phyloP scores from a whole-genome alignment of 2,113 vertebrate genomes.

The Ranitomeya variabilis region DNA sequence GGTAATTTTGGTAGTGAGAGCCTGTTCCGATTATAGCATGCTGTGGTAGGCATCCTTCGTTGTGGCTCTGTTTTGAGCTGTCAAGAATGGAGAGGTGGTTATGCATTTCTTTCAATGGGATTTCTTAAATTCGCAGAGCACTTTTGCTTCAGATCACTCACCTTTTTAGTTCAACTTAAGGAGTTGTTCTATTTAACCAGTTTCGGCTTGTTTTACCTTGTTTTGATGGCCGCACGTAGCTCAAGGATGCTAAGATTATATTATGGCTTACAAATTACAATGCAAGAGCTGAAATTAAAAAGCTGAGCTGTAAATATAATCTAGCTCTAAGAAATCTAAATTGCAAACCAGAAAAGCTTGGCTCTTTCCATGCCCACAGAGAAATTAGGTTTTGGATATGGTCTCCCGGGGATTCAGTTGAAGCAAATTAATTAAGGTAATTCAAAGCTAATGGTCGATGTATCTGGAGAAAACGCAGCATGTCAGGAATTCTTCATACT shows the following conservation, averaged over 20 bases:
- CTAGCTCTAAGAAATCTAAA: constrained; percentile 44
- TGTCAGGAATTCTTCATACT: constrained; percentile 32
- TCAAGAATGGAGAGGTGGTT: no score
- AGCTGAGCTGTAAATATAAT: constrained; percentile 5
- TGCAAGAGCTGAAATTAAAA: constrained; percentile 42
- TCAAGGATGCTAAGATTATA: constrained; percentile 12
- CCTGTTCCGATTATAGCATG: no score
- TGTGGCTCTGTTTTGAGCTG: no score
- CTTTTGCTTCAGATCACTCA: background rate
- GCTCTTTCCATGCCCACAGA: constrained; percentile 14
- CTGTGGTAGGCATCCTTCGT: no score
- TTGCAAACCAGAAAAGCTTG: constrained; percentile 23
- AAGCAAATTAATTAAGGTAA: constrained; percentile 56
- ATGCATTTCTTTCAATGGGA: no score
- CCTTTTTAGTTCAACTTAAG: constrained; percentile 2
- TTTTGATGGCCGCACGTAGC: background rate
- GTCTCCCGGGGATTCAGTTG: constrained; percentile 38
- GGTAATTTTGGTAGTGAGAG: no score
- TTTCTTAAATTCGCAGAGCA: no score
- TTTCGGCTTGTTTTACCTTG: background rate
- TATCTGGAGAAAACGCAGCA: constrained; percentile 41
- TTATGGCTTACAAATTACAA: background rate
- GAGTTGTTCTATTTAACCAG: background rate
- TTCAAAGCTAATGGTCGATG: constrained; percentile 49
- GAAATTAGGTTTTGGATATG: constrained; percentile 46